These are phyloP conservation scores for Myotis brandtii DNA, from an alignment of 2,113 vertebrate genomes.

Conservation along the genomic window DNA sequence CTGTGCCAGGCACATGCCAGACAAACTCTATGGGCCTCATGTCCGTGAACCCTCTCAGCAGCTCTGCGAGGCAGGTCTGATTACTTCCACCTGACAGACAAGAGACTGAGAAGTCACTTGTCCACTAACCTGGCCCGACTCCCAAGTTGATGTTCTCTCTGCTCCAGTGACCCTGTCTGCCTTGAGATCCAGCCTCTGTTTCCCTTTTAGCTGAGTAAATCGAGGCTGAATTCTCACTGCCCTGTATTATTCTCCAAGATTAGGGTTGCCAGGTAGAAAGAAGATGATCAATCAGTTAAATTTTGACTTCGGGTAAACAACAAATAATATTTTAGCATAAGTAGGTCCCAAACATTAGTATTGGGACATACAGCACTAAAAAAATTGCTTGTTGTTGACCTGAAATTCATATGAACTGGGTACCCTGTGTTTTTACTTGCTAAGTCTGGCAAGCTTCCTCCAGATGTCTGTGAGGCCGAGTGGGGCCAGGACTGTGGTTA, in stretches of 20 bases:
- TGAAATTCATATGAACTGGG: constrained; percentile 19
- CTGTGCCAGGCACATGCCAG: not conserved
- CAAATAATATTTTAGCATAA: not conserved
- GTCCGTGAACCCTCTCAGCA: not conserved
- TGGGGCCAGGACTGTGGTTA: not conserved
- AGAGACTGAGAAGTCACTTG: not conserved
- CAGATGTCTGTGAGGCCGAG: not conserved
- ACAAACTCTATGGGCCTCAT: not conserved
- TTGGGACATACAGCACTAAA: not conserved
- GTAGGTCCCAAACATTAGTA: not conserved
- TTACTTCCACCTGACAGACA: not conserved
- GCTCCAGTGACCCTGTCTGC: not conserved
- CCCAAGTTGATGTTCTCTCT: not conserved
- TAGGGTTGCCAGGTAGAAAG: constrained; percentile 8
- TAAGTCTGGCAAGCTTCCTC: not conserved
- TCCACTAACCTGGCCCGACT: not conserved
- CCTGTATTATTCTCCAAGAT: not conserved
- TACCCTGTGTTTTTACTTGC: not conserved
- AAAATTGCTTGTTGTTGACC: not conserved
- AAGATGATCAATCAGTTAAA: not conserved
- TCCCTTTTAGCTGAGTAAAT: not conserved
- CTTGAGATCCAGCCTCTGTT: not conserved
- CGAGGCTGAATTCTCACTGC: not conserved
- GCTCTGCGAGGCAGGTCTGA: not conserved
- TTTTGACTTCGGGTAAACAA: constrained; percentile 19